Conservation (phyloP, 1,140 invertebrate species). For the Ruditapes philippinarum region DNA sequence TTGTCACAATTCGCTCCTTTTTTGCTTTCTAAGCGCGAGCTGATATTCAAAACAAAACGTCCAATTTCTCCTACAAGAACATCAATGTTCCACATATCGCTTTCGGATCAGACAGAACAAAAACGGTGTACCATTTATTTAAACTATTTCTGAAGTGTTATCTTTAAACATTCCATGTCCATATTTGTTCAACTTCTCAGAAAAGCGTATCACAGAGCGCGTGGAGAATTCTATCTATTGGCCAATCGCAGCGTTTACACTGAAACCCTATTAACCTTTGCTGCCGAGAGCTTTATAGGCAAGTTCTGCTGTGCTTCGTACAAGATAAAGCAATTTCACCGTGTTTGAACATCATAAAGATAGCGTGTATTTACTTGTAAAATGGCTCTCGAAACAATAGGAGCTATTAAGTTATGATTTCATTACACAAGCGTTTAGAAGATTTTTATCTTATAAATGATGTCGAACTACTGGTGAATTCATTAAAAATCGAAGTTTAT, state of each 20-base stretch:
- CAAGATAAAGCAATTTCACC: slow-evolving; percentile 24
- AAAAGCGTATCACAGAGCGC: slow-evolving; percentile 21
- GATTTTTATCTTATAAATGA: not conserved
- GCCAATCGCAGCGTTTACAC: slow-evolving; percentile 16
- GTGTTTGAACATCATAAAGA: slow-evolving; percentile 43
- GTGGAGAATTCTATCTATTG: slow-evolving; percentile 35
- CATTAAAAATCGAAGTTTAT: too few species aligned
- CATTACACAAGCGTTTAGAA: slow-evolving; percentile 17
- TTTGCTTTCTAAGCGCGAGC: too few species aligned
- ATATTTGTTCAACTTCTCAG: slow-evolving; percentile 33
- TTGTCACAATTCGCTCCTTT: too few species aligned
- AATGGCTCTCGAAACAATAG: slow-evolving; percentile 8
- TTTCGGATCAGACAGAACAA: not conserved
- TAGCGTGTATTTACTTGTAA: slow-evolving; percentile 17
- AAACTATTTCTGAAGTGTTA: slow-evolving; percentile 5
- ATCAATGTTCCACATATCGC: not conserved
- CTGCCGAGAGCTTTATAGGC: slow-evolving; percentile 13
- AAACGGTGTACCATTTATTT: not conserved
- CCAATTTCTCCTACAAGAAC: not conserved
- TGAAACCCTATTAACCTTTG: slow-evolving; percentile 29
- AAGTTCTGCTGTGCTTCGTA: slow-evolving; percentile 20
- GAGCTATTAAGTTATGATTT: slow-evolving; percentile 34
- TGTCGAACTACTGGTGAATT: not conserved
- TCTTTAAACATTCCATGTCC: slow-evolving; percentile 24
- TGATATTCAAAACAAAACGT: not conserved